Base-by-base conservation (phyloP, 2,888 invertebrate genomes). In the Therioaphis trifolii region DNA sequence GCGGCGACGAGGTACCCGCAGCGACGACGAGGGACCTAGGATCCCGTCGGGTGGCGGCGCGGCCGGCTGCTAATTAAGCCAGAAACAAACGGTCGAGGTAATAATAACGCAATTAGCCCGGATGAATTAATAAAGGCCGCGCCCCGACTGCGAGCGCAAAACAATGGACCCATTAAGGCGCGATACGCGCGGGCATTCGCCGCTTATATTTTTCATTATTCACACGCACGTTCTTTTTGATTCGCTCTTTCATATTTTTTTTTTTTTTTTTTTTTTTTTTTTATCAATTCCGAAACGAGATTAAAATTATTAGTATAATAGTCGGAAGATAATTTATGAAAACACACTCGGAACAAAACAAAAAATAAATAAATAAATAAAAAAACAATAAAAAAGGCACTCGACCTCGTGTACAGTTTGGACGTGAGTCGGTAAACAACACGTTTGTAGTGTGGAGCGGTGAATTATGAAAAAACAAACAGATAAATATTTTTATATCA, bases 81-180 rank as follows among this genome's bases (percentile, higher is more conserved):
- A 29, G 35, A 29, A 49, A 49, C 49, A 4, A 63, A n/a, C 49
- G 46, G 46, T 12, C 18, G 7, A 29, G 29, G 27, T 75, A 77
- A 66, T 77, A 77, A 77, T 77, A 77, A 77, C 18, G 77, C 63
- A 77, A 77, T 77, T 77, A 77, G 77, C 63, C 21, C 4, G 14
- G 21, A 66, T 11, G 63, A 63, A 49, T 49, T 63, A 63, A 77
- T 77, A 77, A 66, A 66, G 14, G 63, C 49, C 2, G 27, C 21
- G 2, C 0, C 9, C 77, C 29, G 46, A 15, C 49, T 35, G 35
- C 7, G 77, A 21, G 21, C 43, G 43, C 35, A 21, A 24, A 76
- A 61, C 75, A 77, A 63, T 46, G n/a, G 35, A 12, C 49, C 77
- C 77, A 77, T 77, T 77, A 77, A 27, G 27, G 63, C 49, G 15